Percentiles rank a stretch among this genome's conserved stretches.
Evolutionary conservation across 1,140 invertebrate species (phyloP).

Genomic region (Zaprionus capensis): DNA sequence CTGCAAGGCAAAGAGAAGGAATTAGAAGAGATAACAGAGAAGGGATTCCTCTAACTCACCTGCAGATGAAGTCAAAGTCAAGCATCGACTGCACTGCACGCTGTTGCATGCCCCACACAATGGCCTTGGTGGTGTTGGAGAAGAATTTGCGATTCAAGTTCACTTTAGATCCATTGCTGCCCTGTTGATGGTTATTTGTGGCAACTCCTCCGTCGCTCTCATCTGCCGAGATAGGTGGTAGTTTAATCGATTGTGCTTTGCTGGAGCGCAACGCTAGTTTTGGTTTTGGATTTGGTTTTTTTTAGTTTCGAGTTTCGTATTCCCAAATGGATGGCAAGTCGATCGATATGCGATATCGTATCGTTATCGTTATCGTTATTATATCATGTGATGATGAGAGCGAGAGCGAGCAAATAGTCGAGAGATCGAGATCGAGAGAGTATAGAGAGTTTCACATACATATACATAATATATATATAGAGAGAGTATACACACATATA

Average conservation of each 20-base stretch:
- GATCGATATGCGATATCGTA: conserved; percentile 40
- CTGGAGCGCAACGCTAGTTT: conserved; percentile 75
- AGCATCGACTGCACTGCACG: conserved; percentile 99
- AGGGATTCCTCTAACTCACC: conserved; percentile 74
- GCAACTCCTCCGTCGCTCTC: conserved; percentile 62
- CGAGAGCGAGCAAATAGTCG: conserved; percentile 61
- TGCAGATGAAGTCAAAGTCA: conserved; percentile 99
- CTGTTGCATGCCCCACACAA: conserved; percentile 99
- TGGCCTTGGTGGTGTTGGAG: conserved; percentile 93
- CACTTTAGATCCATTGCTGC: conserved; percentile 60
- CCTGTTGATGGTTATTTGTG: conserved; percentile 39
- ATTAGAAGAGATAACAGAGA: conserved; percentile 87
- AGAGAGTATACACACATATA: conserved; percentile 40
- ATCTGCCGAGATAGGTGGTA: conserved; percentile 83
- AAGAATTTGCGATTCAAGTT: conserved; percentile 87
- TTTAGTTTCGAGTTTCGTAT: conserved; percentile 41
- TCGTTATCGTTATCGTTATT: conserved; percentile 36
- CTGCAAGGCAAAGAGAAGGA: conserved; percentile 90
- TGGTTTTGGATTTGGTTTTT: conserved; percentile 39
- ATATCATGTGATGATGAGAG: conserved; percentile 70
- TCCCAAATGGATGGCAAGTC: conserved; percentile 76
- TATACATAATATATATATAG: conserved; percentile 57
- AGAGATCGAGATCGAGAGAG: conserved; percentile 58
- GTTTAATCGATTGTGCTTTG: conserved; percentile 84
- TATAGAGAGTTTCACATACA: conserved; percentile 73